Percentiles rank a stretch among this genome's conserved stretches.
Evolutionary conservation across 2,797 vertebrate species (phyloP).

Genomic region (Coendou prehensilis): DNA sequence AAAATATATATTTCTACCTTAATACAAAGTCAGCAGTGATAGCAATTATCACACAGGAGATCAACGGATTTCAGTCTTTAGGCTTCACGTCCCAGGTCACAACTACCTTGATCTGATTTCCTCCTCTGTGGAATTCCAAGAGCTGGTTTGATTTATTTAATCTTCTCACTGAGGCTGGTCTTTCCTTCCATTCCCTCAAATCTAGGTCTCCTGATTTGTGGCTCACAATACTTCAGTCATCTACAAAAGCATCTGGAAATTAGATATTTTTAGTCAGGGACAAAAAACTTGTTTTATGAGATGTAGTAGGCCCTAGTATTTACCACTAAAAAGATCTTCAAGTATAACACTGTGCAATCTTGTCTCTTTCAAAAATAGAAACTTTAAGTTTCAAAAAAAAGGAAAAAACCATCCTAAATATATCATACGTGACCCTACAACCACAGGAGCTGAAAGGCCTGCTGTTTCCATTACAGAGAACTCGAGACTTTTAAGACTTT

Average conservation of each 20-base stretch:
- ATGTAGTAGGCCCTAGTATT: slow-evolving; percentile 62
- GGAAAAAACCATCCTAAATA: slow-evolving; percentile 15
- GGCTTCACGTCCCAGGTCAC: slow-evolving; percentile 35
- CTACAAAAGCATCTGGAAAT: slow-evolving; percentile 65
- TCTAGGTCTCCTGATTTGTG: slow-evolving; percentile 63
- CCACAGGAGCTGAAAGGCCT: slow-evolving; percentile 53
- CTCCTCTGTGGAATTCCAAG: slow-evolving; percentile 36
- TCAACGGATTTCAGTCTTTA: neutral
- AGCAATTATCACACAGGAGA: neutral
- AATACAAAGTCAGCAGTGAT: slow-evolving; percentile 29
- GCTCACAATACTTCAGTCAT: slow-evolving; percentile 65
- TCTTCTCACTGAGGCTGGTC: neutral
- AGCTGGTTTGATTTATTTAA: slow-evolving; percentile 29
- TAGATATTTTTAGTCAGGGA: slow-evolving; percentile 59
- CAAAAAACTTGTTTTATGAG: slow-evolving; percentile 68
- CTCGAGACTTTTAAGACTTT: neutral
- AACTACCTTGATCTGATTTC: slow-evolving; percentile 7
- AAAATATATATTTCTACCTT: slow-evolving; percentile 61
- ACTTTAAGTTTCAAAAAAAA: slow-evolving; percentile 68
- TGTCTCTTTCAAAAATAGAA: slow-evolving; percentile 78
- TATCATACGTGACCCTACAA: slow-evolving; percentile 64
- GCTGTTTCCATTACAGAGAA: slow-evolving; percentile 51
- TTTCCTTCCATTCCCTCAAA: slow-evolving; percentile 45
- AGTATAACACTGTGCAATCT: slow-evolving; percentile 71
- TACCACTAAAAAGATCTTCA: slow-evolving; percentile 68